Evolutionary conservation across 2,888 invertebrate genomes (phyloP).

Genomic region (Drosophila acutilabella): DNA sequence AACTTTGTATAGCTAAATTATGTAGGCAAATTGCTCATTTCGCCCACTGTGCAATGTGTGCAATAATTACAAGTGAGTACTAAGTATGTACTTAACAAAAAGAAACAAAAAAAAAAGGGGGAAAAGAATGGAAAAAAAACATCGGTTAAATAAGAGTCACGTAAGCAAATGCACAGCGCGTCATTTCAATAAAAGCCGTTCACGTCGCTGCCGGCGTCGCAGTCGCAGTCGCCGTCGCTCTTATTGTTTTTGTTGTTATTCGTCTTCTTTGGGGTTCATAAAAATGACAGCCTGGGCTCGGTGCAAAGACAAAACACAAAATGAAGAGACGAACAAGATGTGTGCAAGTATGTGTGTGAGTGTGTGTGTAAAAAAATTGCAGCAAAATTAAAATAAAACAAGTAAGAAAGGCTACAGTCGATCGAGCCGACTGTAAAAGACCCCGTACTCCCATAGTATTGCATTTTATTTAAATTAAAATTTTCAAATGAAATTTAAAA

Average conservation of each 20-base stretch:
- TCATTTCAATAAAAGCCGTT: constrained; percentile 59
- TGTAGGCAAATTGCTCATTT: constrained; percentile 4
- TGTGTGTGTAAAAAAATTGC: constrained; percentile 65
- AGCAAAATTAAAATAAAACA: constrained; percentile 80
- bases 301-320: constrained; percentile 16
- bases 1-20: neutral
- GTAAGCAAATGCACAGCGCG: constrained; percentile 53
- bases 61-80: constrained; percentile 51
- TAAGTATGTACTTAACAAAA: constrained; percentile 18
- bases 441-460: too few species aligned
- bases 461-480: too few species aligned
- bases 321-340: constrained; percentile 14
- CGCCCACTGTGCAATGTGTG: constrained; percentile 33
- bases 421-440: too few species aligned
- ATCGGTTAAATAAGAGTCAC: constrained; percentile 58
- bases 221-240: constrained; percentile 1
- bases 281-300: constrained; percentile 27
- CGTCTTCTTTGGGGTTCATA: constrained; percentile 35
- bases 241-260: constrained; percentile 3
- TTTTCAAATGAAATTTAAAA: too few species aligned
- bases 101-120: constrained; percentile 10
- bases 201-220: constrained; percentile 17
- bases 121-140: constrained; percentile 7
- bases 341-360: constrained; percentile 7
- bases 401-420: too few species aligned